phyloP scores from a whole-genome alignment of 2,113 vertebrate genomes.

The Eurystomus gularis region DNA sequence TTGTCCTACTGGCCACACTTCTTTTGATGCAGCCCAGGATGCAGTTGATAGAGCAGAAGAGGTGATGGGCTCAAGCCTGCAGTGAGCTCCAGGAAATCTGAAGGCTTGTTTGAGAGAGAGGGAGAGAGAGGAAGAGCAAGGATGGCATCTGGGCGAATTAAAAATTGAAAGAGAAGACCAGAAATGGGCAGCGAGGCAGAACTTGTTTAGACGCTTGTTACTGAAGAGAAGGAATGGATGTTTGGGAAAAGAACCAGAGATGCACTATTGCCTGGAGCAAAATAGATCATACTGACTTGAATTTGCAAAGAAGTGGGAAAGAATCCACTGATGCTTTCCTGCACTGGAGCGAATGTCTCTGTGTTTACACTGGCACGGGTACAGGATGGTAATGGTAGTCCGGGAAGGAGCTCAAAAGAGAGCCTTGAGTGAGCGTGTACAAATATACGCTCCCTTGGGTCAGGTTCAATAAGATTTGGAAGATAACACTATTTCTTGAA shows the following conservation, averaged over 20 bases:
- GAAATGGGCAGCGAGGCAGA: neutral
- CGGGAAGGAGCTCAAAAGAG: neutral
- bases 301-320: neutral
- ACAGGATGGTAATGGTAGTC: neutral
- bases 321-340: neutral
- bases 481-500: neutral
- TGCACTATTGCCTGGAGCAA: neutral
- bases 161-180: neutral
- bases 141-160: neutral
- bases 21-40: too few relatives aligned
- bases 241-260: neutral
- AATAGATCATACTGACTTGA: neutral
- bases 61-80: neutral
- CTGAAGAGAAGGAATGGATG: neutral
- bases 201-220: neutral
- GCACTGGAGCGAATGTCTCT: neutral
- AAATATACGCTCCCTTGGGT: neutral
- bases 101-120: neutral
- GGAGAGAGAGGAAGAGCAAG: neutral
- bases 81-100: neutral
- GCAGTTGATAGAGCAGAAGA: neutral
- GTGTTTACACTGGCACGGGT: neutral
- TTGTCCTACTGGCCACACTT: too few relatives aligned
- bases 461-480: neutral
- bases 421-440: neutral